These are phyloP conservation scores for Zootoca vivipara DNA, from an alignment of 2,113 vertebrate species.

Conservation along the genomic window DNA sequence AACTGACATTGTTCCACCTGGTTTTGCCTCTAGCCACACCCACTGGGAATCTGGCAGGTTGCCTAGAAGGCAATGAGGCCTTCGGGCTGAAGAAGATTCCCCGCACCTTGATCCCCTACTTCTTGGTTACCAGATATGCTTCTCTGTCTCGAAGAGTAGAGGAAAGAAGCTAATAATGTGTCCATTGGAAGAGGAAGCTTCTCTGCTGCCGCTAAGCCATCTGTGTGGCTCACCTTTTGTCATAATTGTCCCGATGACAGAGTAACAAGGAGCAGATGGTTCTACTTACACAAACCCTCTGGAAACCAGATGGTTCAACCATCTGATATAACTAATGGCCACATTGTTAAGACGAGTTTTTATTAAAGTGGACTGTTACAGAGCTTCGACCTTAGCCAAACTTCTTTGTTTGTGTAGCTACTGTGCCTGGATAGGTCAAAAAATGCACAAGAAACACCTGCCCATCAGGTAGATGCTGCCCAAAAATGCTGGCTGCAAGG, in stretches of 20 bases:
- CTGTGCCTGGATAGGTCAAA: background rate
- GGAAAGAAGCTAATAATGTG: background rate
- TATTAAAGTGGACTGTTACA: background rate
- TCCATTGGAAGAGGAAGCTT: background rate
- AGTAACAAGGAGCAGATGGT: slow-evolving; percentile 59
- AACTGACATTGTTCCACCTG: too few species aligned
- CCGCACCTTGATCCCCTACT: too few species aligned
- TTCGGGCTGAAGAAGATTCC: too few species aligned
- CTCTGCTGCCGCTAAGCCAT: slow-evolving; percentile 1
- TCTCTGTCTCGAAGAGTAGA: too few species aligned
- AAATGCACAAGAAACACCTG: background rate
- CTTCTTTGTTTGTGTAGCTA: background rate
- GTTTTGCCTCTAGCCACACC: too few species aligned
- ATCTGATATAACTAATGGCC: slow-evolving; percentile 34
- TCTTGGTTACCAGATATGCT: too few species aligned
- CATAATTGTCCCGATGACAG: slow-evolving; percentile 57
- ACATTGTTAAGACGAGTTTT: slow-evolving; percentile 9
- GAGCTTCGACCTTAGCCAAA: background rate
- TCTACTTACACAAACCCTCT: slow-evolving; percentile 22
- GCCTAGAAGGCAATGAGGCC: too few species aligned
- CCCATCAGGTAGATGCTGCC: background rate
- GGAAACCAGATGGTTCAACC: slow-evolving; percentile 48
- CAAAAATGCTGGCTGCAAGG: too few species aligned
- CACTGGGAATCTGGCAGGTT: too few species aligned
- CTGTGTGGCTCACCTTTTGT: slow-evolving; percentile 36